A percentile compares a stretch with the other conserved stretches of the same genome.
Conservation (phyloP, 2,113 vertebrate species). For the Pygoscelis antarcticus region DNA sequence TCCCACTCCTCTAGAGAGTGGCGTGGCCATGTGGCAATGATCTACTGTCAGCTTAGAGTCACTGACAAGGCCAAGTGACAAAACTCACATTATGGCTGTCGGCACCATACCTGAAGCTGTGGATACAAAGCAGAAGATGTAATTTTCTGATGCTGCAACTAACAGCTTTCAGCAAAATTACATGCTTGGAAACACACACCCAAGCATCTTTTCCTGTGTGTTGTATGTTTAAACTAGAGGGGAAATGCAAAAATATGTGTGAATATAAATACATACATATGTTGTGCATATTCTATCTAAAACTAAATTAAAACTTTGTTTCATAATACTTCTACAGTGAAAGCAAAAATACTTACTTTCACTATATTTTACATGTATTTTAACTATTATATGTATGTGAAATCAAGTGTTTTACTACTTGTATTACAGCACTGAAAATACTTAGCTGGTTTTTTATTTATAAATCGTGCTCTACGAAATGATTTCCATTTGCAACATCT, state of each 20-base stretch:
- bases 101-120: neutral
- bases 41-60: neutral
- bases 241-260: neutral
- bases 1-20: neutral
- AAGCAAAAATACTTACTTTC: neutral
- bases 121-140: neutral
- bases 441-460: neutral
- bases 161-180: neutral
- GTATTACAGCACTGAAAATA: neutral
- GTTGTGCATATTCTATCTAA: neutral
- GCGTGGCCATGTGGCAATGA: neutral
- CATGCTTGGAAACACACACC: rapidly evolving
- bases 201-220: neutral
- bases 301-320: neutral
- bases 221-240: neutral
- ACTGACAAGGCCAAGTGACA: constrained; percentile 10
- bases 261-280: neutral
- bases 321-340: neutral
- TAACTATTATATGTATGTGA: neutral
- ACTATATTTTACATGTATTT: neutral
- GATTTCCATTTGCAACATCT: neutral
- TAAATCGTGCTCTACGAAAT: neutral
- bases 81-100: neutral
- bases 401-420: neutral
- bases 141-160: neutral